Percentiles rank a stretch among this genome's conserved stretches.
These are phyloP conservation scores for Eulemur albifrons DNA, from an alignment of 2,797 vertebrate species.

Conservation along the genomic window DNA sequence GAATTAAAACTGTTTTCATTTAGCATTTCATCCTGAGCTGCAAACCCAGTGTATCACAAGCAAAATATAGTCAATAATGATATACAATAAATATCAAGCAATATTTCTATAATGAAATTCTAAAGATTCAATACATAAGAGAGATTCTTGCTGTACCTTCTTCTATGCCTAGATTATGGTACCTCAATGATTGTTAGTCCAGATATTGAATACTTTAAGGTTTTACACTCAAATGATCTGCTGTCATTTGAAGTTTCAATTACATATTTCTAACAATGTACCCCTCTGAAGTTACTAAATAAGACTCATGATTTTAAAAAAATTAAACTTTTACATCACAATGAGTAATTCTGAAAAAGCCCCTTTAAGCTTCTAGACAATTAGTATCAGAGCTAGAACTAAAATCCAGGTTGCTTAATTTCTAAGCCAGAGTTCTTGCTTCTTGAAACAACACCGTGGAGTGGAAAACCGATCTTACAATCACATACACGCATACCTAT, in stretches of 20 bases:
- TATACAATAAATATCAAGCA: not conserved
- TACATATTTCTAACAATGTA: not conserved
- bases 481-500: not conserved
- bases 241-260: conserved; percentile 25
- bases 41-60: not conserved
- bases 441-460: not conserved
- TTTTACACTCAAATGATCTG: conserved; percentile 38
- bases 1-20: conserved; percentile 42
- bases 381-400: not conserved
- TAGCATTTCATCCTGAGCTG: conserved; percentile 30
- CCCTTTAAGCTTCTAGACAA: not conserved
- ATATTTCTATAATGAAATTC: not conserved
- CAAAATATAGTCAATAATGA: conserved; percentile 8
- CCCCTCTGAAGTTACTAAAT: not conserved
- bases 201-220: not conserved
- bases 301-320: conserved; percentile 16
- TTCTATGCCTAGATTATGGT: not conserved
- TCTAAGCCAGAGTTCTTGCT: not conserved
- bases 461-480: not conserved
- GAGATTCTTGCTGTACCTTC: not conserved
- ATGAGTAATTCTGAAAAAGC: not conserved
- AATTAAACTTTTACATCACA: conserved; percentile 54
- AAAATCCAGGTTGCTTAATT: not conserved
- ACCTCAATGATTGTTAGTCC: not conserved
- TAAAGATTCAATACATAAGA: conserved; percentile 16